phyloP scores from a whole-genome alignment of 2,113 vertebrate species.

The Speoplatyrhinus poulsoni region DNA sequence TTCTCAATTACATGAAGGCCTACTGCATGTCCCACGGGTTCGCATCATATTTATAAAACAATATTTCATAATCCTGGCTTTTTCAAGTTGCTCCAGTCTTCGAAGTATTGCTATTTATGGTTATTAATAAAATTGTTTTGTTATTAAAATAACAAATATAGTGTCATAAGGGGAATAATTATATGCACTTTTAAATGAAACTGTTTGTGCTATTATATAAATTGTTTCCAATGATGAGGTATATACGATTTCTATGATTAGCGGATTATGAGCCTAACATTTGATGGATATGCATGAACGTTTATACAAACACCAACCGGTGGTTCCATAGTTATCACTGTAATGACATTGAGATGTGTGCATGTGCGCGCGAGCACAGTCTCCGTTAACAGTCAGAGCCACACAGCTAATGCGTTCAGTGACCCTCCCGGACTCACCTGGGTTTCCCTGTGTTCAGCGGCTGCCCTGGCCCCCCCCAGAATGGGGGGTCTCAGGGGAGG shows the following conservation, averaged over 20 bases:
- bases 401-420: slow-evolving; percentile 11
- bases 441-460: slow-evolving; percentile 68
- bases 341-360: slow-evolving; percentile 13
- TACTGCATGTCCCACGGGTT: neutral
- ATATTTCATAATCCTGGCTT: neutral
- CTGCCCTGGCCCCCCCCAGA: slow-evolving; percentile 68
- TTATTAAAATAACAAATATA: slow-evolving; percentile 2
- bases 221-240: slow-evolving; percentile 16
- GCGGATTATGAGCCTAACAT: slow-evolving; percentile 41
- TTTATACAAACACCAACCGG: slow-evolving; percentile 44
- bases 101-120: too few relatives aligned
- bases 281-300: slow-evolving; percentile 52
- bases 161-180: slow-evolving; percentile 21
- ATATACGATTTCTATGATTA: slow-evolving; percentile 44
- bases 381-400: slow-evolving; percentile 35
- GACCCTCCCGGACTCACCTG: slow-evolving; percentile 57
- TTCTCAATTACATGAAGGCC: too few relatives aligned
- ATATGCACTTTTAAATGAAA: slow-evolving; percentile 23
- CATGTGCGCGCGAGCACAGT: neutral
- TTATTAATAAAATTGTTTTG: too few relatives aligned
- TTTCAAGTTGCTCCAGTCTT: too few relatives aligned
- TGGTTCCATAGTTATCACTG: slow-evolving; percentile 30
- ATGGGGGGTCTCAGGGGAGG: slow-evolving; percentile 18
- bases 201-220: too few relatives aligned
- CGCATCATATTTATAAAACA: neutral